A percentile compares a stretch with the other conserved stretches of the same genome.
These are phyloP conservation scores for Bettongia penicillata DNA, from an alignment of 2,113 vertebrate species.

Conservation along the genomic window DNA sequence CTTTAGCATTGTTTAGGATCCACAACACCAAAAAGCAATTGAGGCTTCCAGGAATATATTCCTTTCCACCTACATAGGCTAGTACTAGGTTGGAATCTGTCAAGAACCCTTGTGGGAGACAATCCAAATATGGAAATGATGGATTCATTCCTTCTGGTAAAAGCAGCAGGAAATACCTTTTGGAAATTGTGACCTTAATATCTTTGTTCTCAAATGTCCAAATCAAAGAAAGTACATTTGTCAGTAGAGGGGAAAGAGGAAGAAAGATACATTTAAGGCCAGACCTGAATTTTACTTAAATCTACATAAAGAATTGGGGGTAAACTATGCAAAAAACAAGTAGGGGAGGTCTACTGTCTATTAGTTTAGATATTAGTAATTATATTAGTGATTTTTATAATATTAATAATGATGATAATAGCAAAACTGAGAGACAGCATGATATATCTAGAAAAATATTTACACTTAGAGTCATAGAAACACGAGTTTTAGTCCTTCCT, in stretches of 20 bases:
- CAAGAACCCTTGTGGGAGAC: constrained; percentile 4
- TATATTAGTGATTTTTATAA: background rate
- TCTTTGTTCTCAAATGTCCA: constrained; percentile 45
- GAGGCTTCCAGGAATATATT: constrained; percentile 48
- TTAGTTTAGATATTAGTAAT: background rate
- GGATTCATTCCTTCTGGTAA: background rate
- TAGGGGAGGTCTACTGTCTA: background rate
- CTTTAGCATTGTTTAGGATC: constrained; percentile 66
- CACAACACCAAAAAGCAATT: constrained; percentile 49
- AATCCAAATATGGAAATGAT: constrained; percentile 28
- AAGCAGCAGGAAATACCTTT: background rate
- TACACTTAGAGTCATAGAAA: background rate
- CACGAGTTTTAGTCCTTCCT: background rate
- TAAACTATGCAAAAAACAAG: background rate
- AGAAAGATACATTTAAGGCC: constrained; percentile 9
- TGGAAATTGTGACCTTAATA: constrained; percentile 19
- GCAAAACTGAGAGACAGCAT: background rate
- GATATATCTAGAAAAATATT: background rate
- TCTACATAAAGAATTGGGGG: constrained; percentile 23
- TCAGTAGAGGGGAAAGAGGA: constrained; percentile 6
- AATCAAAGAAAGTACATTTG: constrained; percentile 38
- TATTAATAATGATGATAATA: background rate
- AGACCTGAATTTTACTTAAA: background rate
- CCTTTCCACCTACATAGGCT: background rate
- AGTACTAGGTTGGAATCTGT: constrained; percentile 34